phyloP scores from a whole-genome alignment of 2,113 vertebrate genomes.

The Aegotheles bennettii region DNA sequence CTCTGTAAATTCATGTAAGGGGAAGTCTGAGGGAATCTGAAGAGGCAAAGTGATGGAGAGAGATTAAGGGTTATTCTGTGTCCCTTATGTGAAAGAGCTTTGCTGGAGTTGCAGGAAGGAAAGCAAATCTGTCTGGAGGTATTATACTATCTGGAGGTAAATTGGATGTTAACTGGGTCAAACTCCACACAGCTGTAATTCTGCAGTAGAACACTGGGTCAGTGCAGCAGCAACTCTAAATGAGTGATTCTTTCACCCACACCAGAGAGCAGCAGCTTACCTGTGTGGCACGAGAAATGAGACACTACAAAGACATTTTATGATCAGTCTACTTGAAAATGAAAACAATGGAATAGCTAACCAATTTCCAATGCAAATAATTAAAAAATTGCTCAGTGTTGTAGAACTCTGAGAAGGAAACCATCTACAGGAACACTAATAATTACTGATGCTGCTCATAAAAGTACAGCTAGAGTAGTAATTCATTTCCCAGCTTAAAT shows the following conservation, averaged over 20 bases:
- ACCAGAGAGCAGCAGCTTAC: not conserved
- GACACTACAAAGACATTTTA: not conserved
- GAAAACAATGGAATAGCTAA: not conserved
- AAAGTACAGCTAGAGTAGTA: not conserved
- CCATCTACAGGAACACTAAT: not conserved
- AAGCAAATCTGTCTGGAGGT: not conserved
- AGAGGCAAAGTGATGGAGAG: not conserved
- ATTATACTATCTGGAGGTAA: not conserved
- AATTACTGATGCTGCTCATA: not conserved
- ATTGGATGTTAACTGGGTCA: conserved; percentile 19
- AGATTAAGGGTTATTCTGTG: not conserved
- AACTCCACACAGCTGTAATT: not conserved
- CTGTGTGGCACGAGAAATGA: not conserved
- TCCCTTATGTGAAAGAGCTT: not conserved
- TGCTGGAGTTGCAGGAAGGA: not conserved
- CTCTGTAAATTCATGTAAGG: not conserved
- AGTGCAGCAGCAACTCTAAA: not conserved
- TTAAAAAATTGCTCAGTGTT: not conserved
- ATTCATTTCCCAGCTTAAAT: not conserved
- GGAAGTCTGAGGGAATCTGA: not conserved
- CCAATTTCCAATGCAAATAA: not conserved
- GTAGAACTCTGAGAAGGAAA: not conserved
- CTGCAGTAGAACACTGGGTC: not conserved
- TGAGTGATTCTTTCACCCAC: conserved; percentile 25
- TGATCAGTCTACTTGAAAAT: not conserved